These are phyloP conservation scores for Cataglyphis cursor DNA, from an alignment of 2,888 invertebrate genomes.

Conservation along the genomic window DNA sequence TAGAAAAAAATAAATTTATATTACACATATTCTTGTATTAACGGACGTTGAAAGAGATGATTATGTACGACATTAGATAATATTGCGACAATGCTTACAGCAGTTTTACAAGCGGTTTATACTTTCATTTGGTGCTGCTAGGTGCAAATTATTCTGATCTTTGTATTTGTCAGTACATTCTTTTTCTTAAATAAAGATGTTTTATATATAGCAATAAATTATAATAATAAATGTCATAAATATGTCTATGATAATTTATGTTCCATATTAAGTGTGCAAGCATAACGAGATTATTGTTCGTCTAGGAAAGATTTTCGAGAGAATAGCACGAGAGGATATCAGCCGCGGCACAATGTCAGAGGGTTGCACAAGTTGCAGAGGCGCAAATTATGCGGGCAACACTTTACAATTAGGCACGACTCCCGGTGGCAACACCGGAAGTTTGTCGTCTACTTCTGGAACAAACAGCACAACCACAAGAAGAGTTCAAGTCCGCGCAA, in stretches of 20 bases:
- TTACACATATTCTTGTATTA: slow-evolving; percentile 33
- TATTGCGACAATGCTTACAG: slow-evolving; percentile 35
- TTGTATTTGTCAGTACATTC: neutral
- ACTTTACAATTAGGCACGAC: slow-evolving; percentile 78
- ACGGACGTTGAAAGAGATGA: slow-evolving; percentile 3
- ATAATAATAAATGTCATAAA: neutral
- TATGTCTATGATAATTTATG: neutral
- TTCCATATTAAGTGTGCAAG: neutral
- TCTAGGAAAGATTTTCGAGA: slow-evolving; percentile 11
- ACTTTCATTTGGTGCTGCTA: slow-evolving; percentile 6
- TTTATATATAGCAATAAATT: neutral
- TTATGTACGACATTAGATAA: slow-evolving; percentile 11
- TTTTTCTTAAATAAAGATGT: neutral
- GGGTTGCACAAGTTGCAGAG: slow-evolving; percentile 83
- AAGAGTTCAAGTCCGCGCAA: slow-evolving; percentile 83
- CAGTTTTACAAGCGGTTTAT: slow-evolving; percentile 16
- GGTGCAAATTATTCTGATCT: neutral
- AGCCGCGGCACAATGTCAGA: slow-evolving; percentile 79
- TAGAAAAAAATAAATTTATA: neutral
- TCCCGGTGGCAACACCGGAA: slow-evolving; percentile 78
- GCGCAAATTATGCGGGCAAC: slow-evolving; percentile 80
- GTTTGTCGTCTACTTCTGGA: slow-evolving; percentile 67
- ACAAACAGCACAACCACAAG: slow-evolving; percentile 68
- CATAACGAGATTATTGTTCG: slow-evolving; percentile 27
- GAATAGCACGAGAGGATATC: slow-evolving; percentile 48